Evolutionary conservation across 2,113 vertebrate species (phyloP).

Genomic region (Dipodomys merriami): DNA sequence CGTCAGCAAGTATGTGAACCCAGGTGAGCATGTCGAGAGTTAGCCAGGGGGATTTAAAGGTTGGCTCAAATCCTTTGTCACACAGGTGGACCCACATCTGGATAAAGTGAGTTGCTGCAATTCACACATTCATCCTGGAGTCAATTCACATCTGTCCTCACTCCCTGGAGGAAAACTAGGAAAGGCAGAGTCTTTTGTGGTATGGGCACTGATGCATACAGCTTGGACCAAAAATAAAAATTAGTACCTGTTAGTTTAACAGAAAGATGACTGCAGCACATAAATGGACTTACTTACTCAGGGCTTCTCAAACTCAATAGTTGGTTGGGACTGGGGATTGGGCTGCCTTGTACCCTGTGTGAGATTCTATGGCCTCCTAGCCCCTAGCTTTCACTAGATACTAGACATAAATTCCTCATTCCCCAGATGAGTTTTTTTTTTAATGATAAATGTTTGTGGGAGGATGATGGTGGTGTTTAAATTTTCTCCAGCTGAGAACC

Average conservation of each 20-base stretch:
- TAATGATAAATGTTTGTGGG: neutral
- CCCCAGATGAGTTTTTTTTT: neutral
- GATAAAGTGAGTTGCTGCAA: neutral
- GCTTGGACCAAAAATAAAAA: neutral
- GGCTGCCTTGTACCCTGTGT: neutral
- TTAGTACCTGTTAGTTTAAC: neutral
- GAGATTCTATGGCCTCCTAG: neutral
- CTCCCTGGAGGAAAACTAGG: neutral
- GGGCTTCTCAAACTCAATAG: neutral
- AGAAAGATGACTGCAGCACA: accelerated
- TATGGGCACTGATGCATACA: neutral
- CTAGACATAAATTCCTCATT: accelerated
- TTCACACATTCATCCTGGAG: neutral
- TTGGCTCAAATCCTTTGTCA: neutral
- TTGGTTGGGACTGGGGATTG: neutral
- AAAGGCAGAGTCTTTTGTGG: neutral
- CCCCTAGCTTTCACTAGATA: neutral
- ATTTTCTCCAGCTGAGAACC: neutral
- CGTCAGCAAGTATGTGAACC: neutral
- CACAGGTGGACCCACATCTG: too few species aligned
- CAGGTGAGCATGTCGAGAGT: neutral
- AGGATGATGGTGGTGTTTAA: neutral
- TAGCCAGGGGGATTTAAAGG: too few species aligned
- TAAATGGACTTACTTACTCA: neutral
- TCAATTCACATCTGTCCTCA: neutral